Percentiles rank a stretch among this genome's conserved stretches.
Conservation (phyloP, 1,140 invertebrate species). For the Scaptomyza pallida region DNA sequence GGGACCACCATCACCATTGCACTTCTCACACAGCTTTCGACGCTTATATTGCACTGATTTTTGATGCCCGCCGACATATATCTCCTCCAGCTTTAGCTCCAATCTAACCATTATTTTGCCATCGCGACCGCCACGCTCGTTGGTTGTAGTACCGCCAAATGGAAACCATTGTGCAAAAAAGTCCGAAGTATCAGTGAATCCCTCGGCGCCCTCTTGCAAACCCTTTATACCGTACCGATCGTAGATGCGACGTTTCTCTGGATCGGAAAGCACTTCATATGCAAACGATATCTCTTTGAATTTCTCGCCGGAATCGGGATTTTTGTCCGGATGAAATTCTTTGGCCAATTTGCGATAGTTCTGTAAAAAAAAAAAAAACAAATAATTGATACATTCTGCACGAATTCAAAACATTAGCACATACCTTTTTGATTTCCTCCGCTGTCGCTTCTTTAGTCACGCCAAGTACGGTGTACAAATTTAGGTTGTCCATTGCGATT, state of each 20-base stretch:
- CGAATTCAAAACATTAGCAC: slow-evolving; percentile 9
- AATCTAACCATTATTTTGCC: slow-evolving; percentile 77
- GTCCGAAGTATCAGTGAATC: slow-evolving; percentile 85
- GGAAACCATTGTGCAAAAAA: slow-evolving; percentile 87
- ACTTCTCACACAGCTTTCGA: slow-evolving; percentile 91
- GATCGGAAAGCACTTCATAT: slow-evolving; percentile 92
- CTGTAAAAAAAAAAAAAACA: slow-evolving; percentile 84
- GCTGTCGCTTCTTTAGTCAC: slow-evolving; percentile 90
- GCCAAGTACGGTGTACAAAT: slow-evolving; percentile 93
- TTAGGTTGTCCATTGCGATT: slow-evolving; percentile 87
- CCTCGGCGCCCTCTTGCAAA: slow-evolving; percentile 89
- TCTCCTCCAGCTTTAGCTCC: slow-evolving; percentile 93
- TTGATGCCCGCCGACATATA: slow-evolving; percentile 93
- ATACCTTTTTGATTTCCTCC: slow-evolving; percentile 95
- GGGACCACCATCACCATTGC: slow-evolving; percentile 93
- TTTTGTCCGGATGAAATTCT: slow-evolving; percentile 95
- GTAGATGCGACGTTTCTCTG: slow-evolving; percentile 89
- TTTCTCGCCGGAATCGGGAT: slow-evolving; percentile 91
- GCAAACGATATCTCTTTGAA: slow-evolving; percentile 96
- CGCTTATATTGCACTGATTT: slow-evolving; percentile 93
- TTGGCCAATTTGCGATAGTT: slow-evolving; percentile 93
- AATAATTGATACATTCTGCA: too few species aligned
- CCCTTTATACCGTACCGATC: slow-evolving; percentile 92
- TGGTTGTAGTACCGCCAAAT: slow-evolving; percentile 78
- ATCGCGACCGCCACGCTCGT: slow-evolving; percentile 42